Base-by-base conservation (phyloP, 2,797 vertebrate genomes). In the Amazona ochrocephala region DNA sequence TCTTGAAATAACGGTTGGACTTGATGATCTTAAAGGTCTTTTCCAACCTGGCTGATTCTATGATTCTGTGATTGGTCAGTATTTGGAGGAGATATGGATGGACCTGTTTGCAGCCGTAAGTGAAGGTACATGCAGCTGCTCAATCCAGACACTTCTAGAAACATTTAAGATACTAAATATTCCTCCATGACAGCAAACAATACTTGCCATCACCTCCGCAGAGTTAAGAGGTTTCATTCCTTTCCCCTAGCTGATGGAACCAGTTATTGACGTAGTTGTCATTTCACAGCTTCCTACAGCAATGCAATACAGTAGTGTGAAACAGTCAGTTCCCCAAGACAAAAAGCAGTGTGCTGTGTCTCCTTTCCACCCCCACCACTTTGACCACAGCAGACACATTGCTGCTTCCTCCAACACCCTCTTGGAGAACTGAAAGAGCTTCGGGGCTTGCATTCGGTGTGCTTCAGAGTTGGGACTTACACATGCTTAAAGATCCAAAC, bases 311-410 rank as follows among this genome's bases (percentile, higher is more conserved):
- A 10, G 24, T 27, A 21, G 45, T 12, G 12, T 9, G 30, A 71
- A 56, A 51, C 23, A 9, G 11, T 70, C 24, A 7, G 32, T 32
- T 64, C 71, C 34, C 45, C 65, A 34, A 71, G 71, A 41, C 17
- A 41, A 56, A 70, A 39, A 58, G 34, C 56, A 23, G 29, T 2
- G 29, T 2, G 2, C n/a, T 37, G 15, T 29, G n/a, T 44, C 34
- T 75, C 39, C 30, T 42, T 32, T 37, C 17, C 26, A 12, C 27
- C 26, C 13, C 21, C 30, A n/a, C 20, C 34, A 19, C 51, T 19
- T 20, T 0, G 0, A 71, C 22, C 53, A 20, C 7, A 27, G 45
- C 64, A 60, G 56, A 80, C 19, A 18, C 3, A 1, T 22, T 1
- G 5, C 39, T 30, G 58, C 32, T 54, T 42, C 32, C 41, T 44